phyloP scores from a whole-genome alignment of 2,888 invertebrate genomes.

The Catocala fraxini region DNA sequence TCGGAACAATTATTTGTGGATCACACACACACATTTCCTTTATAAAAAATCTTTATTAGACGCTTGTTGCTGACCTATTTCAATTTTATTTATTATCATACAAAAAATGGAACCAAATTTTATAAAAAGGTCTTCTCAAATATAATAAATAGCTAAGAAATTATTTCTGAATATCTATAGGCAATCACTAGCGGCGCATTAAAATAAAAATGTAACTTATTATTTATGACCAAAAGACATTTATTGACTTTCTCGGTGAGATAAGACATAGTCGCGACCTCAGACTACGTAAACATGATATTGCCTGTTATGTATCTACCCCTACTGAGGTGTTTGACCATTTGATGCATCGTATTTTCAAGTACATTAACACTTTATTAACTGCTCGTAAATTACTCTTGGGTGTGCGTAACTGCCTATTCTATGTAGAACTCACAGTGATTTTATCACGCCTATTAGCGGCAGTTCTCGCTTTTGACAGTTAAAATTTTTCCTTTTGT shows the following conservation, averaged over 20 bases:
- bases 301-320: constrained; percentile 10
- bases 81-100: too few species aligned
- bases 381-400: constrained; percentile 18
- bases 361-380: constrained; percentile 18
- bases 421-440: too few species aligned
- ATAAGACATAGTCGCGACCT: constrained; percentile 40
- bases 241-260: constrained; percentile 39
- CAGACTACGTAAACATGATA: constrained; percentile 38
- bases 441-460: too few species aligned
- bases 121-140: too few species aligned
- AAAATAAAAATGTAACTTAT: constrained; percentile 14
- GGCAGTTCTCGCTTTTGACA: too few species aligned
- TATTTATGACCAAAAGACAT: constrained; percentile 17
- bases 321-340: constrained; percentile 46
- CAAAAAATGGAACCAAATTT: too few species aligned
- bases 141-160: too few species aligned
- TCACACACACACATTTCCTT: too few species aligned
- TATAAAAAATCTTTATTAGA: too few species aligned
- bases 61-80: too few species aligned
- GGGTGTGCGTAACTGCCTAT: constrained; percentile 4
- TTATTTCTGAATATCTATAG: background rate
- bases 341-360: constrained; percentile 38
- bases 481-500: too few species aligned
- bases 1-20: too few species aligned
- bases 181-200: constrained; percentile 5